Conservation (phyloP, 1,140 invertebrate genomes). For the Papilio aristodemus region DNA sequence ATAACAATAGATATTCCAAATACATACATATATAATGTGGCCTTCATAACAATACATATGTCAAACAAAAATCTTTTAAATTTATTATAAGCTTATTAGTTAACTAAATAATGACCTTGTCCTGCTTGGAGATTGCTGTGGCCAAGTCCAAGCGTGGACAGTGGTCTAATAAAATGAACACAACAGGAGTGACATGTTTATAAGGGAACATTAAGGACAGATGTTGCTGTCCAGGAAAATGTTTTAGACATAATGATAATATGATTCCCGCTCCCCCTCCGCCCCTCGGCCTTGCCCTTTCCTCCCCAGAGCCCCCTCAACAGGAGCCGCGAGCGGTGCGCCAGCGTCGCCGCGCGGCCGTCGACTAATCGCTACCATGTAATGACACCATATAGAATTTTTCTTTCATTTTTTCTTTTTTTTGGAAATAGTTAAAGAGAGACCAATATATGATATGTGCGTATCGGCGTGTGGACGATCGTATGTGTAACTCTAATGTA, state of each 20-base stretch:
- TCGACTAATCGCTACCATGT: constrained; percentile 69
- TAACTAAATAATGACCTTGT: constrained; percentile 20
- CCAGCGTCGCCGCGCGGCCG: constrained; percentile 49
- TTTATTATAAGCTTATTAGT: constrained; percentile 38
- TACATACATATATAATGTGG: constrained; percentile 3
- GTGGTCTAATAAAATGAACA: neutral
- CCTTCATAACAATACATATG: constrained; percentile 45
- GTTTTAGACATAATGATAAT: constrained; percentile 54
- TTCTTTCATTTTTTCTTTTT: constrained; percentile 67
- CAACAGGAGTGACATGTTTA: constrained; percentile 9
- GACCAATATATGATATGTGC: constrained; percentile 75
- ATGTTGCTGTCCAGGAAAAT: constrained; percentile 27
- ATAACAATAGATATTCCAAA: neutral
- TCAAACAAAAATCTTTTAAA: constrained; percentile 32
- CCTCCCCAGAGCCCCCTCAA: constrained; percentile 52
- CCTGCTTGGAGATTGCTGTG: constrained; percentile 23
- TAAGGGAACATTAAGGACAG: constrained; percentile 12
- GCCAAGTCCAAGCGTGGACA: constrained; percentile 9
- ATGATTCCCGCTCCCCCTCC: constrained; percentile 54
- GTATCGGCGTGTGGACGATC: constrained; percentile 74
- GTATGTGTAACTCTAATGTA: constrained; percentile 74
- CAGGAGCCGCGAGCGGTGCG: constrained; percentile 56
- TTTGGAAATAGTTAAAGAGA: constrained; percentile 69
- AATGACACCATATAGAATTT: constrained; percentile 73
- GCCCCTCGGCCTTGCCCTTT: constrained; percentile 39